Base-by-base conservation (phyloP, 1,140 invertebrate species). In the Drosophila willistoni region DNA sequence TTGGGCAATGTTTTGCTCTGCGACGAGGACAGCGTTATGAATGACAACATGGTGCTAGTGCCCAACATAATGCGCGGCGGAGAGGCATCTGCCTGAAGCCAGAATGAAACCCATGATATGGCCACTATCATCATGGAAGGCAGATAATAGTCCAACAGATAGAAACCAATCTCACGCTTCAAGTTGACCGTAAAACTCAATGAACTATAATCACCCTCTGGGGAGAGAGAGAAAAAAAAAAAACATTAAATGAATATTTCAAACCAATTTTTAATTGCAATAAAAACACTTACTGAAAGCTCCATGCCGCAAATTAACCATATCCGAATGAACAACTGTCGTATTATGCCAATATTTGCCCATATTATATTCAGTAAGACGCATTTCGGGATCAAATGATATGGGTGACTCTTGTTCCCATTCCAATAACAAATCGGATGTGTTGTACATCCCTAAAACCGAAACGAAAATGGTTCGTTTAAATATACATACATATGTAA, bases 81-180 rank as follows among this genome's bases (percentile, higher is more conserved):
- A 9, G 96, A 95, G 1, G 96, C 96, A 89, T 97, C 97, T 22
- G 96, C 95, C 90, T 97, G 97, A 47, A 98, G 92, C 97, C 97
- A 98, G 86, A 98, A 98, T 0, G 97, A 96, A 5, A 98, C 97
- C 97, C 97, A 98, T 0, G 97, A 97, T 62, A 97, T 96, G 13
- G 95, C 95, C 3, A 98, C 97, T 56, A 98, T 95, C 90, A 98
- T 94, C 93, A 97, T 97, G 14, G 96, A 97, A 0, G 97, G 97
- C 74, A 98, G 94, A 80, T 97, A 98, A 83, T 97, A 98, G 76
- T 98, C 97, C 94, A 98, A 95, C 59, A 98, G 93, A 81, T 98
- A 97, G 90, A 97, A 97, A 57, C 97, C 97, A 84, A 97, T 96
- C 93, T 97, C 96, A 42, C 97, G 93, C 9, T 95, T 94, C 14